Evolutionary conservation across 2,113 vertebrate genomes (phyloP).

Genomic region (Nematolebias whitei): DNA sequence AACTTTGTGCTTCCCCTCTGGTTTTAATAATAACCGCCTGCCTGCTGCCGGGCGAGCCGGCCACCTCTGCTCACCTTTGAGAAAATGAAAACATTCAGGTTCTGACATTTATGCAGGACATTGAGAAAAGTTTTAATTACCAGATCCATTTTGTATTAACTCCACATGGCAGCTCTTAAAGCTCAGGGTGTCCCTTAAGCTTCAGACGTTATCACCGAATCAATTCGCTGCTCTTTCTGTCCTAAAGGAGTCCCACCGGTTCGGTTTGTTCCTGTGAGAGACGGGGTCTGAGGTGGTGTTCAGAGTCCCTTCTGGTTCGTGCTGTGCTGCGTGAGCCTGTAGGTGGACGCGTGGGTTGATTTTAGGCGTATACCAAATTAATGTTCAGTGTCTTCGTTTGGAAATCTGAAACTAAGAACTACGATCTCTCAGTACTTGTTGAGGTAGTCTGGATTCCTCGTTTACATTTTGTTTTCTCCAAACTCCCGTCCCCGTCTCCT

Average conservation of each 20-base stretch:
- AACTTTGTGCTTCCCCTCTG: conserved; percentile 6
- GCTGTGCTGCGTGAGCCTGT: too few relatives aligned
- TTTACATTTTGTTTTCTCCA: too few relatives aligned
- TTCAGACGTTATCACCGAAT: conserved; percentile 29
- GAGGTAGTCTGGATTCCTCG: too few relatives aligned
- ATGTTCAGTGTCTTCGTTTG: too few relatives aligned
- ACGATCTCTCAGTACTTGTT: too few relatives aligned
- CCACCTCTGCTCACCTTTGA: conserved; percentile 15
- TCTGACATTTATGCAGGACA: conserved; percentile 56
- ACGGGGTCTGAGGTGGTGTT: too few relatives aligned
- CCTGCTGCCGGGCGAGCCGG: conserved; percentile 12
- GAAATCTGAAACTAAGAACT: too few relatives aligned
- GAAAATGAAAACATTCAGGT: conserved; percentile 20
- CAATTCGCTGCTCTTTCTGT: conserved; percentile 12
- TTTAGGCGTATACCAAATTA: too few relatives aligned
- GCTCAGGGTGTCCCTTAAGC: conserved; percentile 7
- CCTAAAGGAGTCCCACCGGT: not conserved
- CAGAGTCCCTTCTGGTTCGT: too few relatives aligned
- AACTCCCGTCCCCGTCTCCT: too few relatives aligned
- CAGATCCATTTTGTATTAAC: conserved; percentile 39
- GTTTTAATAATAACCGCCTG: conserved; percentile 33
- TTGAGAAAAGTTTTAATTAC: conserved; percentile 54
- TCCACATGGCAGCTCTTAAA: conserved; percentile 6
- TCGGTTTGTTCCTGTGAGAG: too few relatives aligned
- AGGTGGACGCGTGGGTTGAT: too few relatives aligned